Conservation (phyloP, 2,888 invertebrate genomes). For the Chalcis sispes region DNA sequence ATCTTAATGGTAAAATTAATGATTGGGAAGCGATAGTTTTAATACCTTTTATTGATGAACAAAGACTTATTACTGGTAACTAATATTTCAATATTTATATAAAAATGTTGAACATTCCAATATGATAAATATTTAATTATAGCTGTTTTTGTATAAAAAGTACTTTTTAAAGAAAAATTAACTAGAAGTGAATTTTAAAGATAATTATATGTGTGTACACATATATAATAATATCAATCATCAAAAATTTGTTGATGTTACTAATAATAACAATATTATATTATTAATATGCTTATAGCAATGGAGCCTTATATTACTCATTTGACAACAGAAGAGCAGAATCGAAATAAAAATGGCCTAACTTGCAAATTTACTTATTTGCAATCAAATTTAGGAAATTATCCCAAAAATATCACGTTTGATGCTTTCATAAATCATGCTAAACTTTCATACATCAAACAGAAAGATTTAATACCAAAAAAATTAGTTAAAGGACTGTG, state of each 20-base stretch:
- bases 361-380: conserved; percentile 88
- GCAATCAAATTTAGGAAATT: conserved; percentile 79
- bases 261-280: not conserved
- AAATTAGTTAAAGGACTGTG: conserved; percentile 84
- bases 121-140: too few species aligned
- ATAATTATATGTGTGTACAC: too few species aligned
- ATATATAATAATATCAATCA: too few species aligned
- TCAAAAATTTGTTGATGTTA: not conserved
- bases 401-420: conserved; percentile 81
- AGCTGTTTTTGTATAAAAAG: too few species aligned
- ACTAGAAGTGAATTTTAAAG: too few species aligned
- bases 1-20: conserved; percentile 95
- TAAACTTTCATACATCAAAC: conserved; percentile 76
- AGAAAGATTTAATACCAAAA: conserved; percentile 80
- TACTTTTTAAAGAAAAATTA: too few species aligned
- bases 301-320: conserved; percentile 84
- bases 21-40: conserved; percentile 98
- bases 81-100: too few species aligned
- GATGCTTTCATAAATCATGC: conserved; percentile 80
- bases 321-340: conserved; percentile 83
- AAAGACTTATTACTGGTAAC: conserved; percentile 67
- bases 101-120: too few species aligned
- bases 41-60: conserved; percentile 95
- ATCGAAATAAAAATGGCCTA: conserved; percentile 90
- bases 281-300: conserved; percentile 74